These are phyloP conservation scores for Phalacrocorax carbo DNA, from an alignment of 2,113 vertebrate genomes.

Conservation along the genomic window DNA sequence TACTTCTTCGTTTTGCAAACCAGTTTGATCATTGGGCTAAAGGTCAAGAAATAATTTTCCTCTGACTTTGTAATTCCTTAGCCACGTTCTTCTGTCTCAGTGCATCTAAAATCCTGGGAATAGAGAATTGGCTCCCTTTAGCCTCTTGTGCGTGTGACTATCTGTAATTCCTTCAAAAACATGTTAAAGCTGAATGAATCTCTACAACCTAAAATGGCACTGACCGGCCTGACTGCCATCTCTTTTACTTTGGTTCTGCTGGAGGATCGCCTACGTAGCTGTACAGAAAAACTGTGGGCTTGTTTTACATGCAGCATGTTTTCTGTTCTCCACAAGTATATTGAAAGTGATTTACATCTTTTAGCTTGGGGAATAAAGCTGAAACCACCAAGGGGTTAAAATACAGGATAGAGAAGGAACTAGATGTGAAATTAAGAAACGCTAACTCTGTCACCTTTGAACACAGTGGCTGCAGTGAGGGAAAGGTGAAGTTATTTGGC, in stretches of 20 bases:
- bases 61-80: background rate
- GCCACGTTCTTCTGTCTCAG: background rate
- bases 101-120: slow-evolving; percentile 7
- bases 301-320: accelerated
- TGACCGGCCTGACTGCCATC: background rate
- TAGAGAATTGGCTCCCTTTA: background rate
- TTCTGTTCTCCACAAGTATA: background rate
- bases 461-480: background rate
- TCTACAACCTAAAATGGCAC: background rate
- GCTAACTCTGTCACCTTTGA: slow-evolving; percentile 8
- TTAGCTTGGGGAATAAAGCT: background rate
- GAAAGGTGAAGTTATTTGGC: slow-evolving; percentile 56
- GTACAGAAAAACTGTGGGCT: background rate
- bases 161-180: background rate
- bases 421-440: slow-evolving; percentile 43
- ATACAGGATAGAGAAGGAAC: background rate
- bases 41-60: slow-evolving; percentile 23
- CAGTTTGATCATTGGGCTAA: background rate
- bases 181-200: background rate
- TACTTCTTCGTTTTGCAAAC: background rate
- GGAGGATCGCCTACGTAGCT: background rate
- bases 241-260: background rate
- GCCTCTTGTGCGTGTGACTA: background rate
- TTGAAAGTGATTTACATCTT: background rate
- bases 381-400: background rate